These are phyloP conservation scores for Sus cebifrons DNA, from an alignment of 2,797 vertebrate genomes.

Conservation along the genomic window DNA sequence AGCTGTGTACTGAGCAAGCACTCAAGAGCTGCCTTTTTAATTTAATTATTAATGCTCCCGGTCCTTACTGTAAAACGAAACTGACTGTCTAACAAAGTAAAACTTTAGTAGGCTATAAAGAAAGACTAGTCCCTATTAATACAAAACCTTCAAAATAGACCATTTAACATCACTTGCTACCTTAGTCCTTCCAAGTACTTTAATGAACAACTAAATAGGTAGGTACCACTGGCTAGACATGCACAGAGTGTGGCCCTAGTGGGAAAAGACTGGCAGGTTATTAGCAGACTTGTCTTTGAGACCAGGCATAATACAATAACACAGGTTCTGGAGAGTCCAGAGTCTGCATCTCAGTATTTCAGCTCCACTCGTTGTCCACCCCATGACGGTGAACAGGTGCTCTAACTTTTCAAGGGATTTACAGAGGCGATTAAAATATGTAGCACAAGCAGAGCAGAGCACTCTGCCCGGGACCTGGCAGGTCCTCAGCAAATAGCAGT, in stretches of 20 bases:
- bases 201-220: neutral
- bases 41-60: neutral
- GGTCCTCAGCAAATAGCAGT: neutral
- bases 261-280: neutral
- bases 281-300: neutral
- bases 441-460: neutral
- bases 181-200: neutral
- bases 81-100: conserved; percentile 33
- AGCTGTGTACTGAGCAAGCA: neutral
- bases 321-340: neutral
- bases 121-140: neutral
- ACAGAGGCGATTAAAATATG: neutral
- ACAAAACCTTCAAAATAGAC: neutral
- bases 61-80: neutral
- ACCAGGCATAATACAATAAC: accelerated
- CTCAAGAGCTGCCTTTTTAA: neutral
- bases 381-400: neutral
- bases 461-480: neutral
- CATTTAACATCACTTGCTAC: neutral
- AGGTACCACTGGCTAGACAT: neutral
- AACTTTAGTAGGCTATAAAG: neutral
- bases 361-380: neutral
- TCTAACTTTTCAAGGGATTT: neutral
- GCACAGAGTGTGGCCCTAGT: accelerated
- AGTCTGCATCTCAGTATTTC: neutral